These are phyloP conservation scores for Dermatophagoides farinae DNA, from an alignment of 1,140 invertebrate genomes.

Conservation along the genomic window DNA sequence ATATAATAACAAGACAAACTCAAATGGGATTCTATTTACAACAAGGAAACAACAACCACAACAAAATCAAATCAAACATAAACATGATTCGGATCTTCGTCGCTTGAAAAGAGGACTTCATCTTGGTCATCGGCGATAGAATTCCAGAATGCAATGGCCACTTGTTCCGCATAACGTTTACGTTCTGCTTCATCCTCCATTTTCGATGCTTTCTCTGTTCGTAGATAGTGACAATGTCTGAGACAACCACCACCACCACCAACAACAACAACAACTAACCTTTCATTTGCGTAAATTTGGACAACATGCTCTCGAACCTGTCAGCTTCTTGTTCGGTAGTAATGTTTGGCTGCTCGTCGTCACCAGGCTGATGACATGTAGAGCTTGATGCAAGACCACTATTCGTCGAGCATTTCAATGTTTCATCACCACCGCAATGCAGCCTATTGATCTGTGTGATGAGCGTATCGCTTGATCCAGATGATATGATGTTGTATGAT, in stretches of 20 bases:
- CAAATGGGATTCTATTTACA: background rate
- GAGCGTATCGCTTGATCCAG: too few relatives aligned
- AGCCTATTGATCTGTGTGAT: too few relatives aligned
- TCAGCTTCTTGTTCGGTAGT: conserved; percentile 15
- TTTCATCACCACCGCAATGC: too few relatives aligned
- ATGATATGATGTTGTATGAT: background rate
- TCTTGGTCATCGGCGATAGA: conserved; percentile 53
- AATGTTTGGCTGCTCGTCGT: background rate
- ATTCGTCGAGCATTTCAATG: too few relatives aligned
- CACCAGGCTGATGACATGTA: too few relatives aligned
- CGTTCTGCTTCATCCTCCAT: conserved; percentile 37
- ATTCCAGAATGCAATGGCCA: conserved; percentile 51
- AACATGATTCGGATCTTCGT: conserved; percentile 5
- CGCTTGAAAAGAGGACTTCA: conserved; percentile 22
- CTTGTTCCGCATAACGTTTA: conserved; percentile 46
- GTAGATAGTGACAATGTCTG: too few relatives aligned
- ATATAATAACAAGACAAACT: background rate
- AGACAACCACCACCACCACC: background rate
- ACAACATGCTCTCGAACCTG: conserved; percentile 41
- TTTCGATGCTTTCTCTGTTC: conserved; percentile 37
- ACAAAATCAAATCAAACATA: background rate
- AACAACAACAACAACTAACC: conserved; percentile 2
- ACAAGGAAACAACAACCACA: background rate
- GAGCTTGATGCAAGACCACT: too few relatives aligned
- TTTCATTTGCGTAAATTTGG: conserved; percentile 40